These are phyloP conservation scores for Rhagium mordax DNA, from an alignment of 2,888 invertebrate genomes.

Conservation along the genomic window DNA sequence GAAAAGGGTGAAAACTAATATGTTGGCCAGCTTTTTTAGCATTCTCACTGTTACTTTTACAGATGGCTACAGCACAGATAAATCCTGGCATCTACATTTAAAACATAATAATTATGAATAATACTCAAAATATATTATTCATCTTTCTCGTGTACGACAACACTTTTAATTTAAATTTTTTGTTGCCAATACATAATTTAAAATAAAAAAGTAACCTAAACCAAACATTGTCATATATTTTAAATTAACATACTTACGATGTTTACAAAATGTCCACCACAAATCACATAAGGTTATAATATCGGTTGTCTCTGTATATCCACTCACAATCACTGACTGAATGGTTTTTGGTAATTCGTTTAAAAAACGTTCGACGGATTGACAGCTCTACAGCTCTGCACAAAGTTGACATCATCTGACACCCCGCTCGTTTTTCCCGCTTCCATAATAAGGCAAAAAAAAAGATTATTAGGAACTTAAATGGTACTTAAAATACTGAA, in stretches of 20 bases:
- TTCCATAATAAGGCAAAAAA: background rate
- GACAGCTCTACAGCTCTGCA: background rate
- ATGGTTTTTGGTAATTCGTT: background rate
- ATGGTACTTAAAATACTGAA: too few relatives aligned
- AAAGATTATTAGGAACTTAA: too few relatives aligned
- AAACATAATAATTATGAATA: background rate
- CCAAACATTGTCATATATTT: conserved; percentile 16
- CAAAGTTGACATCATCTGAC: background rate
- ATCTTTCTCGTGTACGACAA: conserved; percentile 12
- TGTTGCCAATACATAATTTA: conserved; percentile 8
- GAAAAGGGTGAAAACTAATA: conserved; percentile 28
- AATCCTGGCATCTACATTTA: background rate
- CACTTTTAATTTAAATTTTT: conserved; percentile 10
- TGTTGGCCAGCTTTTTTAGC: conserved; percentile 31
- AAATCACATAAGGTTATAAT: too few relatives aligned
- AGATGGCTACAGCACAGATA: conserved; percentile 34
- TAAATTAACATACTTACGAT: conserved; percentile 11
- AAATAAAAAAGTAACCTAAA: conserved; percentile 6
- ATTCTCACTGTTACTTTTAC: conserved; percentile 32
- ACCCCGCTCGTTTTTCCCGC: too few relatives aligned
- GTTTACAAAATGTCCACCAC: conserved; percentile 7
- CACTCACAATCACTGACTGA: background rate
- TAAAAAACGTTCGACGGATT: background rate
- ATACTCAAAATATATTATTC: conserved; percentile 8
- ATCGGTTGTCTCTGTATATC: background rate